Evolutionary conservation across 1,140 invertebrate genomes (phyloP).

Genomic region (Dendroctonus ponderosae): DNA sequence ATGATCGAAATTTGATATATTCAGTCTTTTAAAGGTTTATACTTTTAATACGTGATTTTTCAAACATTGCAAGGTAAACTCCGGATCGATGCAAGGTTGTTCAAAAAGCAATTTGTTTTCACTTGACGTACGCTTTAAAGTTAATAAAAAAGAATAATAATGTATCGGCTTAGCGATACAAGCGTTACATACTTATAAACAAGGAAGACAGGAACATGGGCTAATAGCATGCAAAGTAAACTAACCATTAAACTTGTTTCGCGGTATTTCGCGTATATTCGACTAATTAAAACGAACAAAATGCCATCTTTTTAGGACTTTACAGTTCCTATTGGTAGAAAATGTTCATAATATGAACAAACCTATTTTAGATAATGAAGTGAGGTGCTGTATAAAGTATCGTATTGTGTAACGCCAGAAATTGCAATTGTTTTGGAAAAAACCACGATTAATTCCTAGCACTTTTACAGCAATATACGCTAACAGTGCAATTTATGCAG

Average conservation of each 20-base stretch:
- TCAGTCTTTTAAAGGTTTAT: conserved; percentile 33
- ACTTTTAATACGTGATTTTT: conserved; percentile 31
- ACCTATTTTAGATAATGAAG: too few species aligned
- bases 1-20: conserved; percentile 24
- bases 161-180: conserved; percentile 19
- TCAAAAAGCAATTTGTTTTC: conserved; percentile 32
- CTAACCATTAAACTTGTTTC: conserved; percentile 10
- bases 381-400: too few species aligned
- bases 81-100: conserved; percentile 28
- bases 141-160: conserved; percentile 28
- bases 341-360: too few species aligned
- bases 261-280: conserved; percentile 3
- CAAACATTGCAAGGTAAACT: conserved; percentile 26
- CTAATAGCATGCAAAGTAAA: conserved; percentile 18
- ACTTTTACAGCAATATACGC: background rate
- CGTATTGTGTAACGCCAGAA: too few species aligned
- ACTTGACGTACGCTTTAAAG: conserved; percentile 23
- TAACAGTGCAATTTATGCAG: background rate
- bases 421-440: too few species aligned
- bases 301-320: background rate
- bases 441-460: too few species aligned
- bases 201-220: conserved; percentile 21
- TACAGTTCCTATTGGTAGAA: background rate
- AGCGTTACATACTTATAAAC: conserved; percentile 21
- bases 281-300: background rate